phyloP scores from a whole-genome alignment of 2,888 invertebrate species.

The Lasiommata megera region DNA sequence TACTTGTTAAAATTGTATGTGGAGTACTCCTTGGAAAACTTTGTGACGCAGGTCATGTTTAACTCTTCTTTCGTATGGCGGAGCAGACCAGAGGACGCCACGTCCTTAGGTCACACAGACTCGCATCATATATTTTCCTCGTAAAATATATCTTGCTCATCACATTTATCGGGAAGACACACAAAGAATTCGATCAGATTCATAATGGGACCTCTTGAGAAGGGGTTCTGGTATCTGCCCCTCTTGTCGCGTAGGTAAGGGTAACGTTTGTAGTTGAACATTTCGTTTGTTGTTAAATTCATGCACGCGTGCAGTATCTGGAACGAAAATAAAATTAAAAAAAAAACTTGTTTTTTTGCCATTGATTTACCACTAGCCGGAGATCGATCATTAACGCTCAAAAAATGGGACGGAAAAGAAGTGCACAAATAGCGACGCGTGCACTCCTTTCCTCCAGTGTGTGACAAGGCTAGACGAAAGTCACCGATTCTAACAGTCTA shows the following conservation, averaged over 20 bases:
- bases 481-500: too few species aligned
- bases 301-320: slow-evolving; percentile 95
- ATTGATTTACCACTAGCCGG: too few species aligned
- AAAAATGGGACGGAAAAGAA: too few species aligned
- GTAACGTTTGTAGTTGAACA: slow-evolving; percentile 96
- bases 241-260: slow-evolving; percentile 93
- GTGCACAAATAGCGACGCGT: too few species aligned
- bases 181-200: slow-evolving; percentile 96
- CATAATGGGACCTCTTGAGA: slow-evolving; percentile 92
- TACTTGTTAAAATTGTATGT: background rate
- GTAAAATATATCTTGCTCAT: slow-evolving; percentile 86
- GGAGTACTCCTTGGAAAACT: background rate
- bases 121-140: slow-evolving; percentile 82
- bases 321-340: background rate
- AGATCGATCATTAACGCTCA: too few species aligned
- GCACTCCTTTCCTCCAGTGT: too few species aligned
- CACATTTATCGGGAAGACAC: slow-evolving; percentile 89
- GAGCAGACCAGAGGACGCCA: slow-evolving; percentile 27
- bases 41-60: slow-evolving; percentile 23
- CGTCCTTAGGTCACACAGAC: slow-evolving; percentile 29
- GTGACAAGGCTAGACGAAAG: too few species aligned
- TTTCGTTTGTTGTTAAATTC: slow-evolving; percentile 97
- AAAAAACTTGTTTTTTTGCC: too few species aligned
- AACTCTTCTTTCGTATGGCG: slow-evolving; percentile 21
- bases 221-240: slow-evolving; percentile 94